Base-by-base conservation (phyloP, 2,888 invertebrate species). In the Lasioglossum calceatum region DNA sequence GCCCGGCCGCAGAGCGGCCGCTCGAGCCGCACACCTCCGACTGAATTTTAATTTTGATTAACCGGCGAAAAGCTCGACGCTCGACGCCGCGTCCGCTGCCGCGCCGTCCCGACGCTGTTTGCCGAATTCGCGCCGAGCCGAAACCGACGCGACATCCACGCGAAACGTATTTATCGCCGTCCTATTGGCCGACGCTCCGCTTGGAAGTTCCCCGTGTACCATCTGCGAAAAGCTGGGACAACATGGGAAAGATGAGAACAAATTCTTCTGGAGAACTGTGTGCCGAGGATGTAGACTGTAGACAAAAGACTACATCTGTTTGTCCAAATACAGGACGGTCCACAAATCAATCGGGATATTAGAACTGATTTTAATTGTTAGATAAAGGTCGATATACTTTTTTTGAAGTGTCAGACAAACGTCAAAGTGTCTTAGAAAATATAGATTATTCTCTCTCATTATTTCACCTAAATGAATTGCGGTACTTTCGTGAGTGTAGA, bases 1-100 rank as follows among this genome's bases (percentile, higher is more conserved):
- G 90, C 85, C 87, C 87, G 88, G 87, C 88, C 84, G 88, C 84
- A 44, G 87, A 82, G 84, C 86, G 78, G 73, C 78, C 87, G 85
- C 84, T 77, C 77, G 72, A 42, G 39, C 36, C 77, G 77, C 83
- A 86, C 86, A 80, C 89, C 91, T 87, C 88, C 89, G 88, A 92
- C 90, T 94, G 94, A 93, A 93, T 94, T 94, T 94, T 94, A 93
- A 94, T 94, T 93, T 93, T 92, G 91, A 94, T 93, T 93, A 93
- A 93, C 89, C 90, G 89, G 84, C 82, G 87, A 92, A 92, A 92
- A 91, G 90, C 91, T 79, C 88, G 87, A 88, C 89, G 87, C 54
- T 54, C 54, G 23, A 54, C 54, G 54, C n/a, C n/a, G 54, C 77
- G 85, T 50, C 32, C 73, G 85, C 82, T 79, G 61, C 72, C 84